A percentile compares a stretch with the other conserved stretches of the same genome.
Conservation (phyloP, 2,797 vertebrate genomes). For the Pseudomugil gertrudae region DNA sequence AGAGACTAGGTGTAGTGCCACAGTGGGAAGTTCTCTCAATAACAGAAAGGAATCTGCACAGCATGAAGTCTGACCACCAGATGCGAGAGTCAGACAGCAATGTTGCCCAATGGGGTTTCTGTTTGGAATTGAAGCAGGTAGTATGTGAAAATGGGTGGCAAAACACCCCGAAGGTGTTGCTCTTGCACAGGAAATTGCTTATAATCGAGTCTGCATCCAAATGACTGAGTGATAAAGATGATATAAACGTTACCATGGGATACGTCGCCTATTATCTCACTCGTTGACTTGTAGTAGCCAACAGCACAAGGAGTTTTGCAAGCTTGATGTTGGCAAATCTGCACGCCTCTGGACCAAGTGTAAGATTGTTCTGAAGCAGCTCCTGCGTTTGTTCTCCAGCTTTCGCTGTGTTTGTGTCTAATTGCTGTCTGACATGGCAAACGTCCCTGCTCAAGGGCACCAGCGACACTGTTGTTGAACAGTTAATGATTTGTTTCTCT, state of each 20-base stretch:
- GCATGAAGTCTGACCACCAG: constrained; percentile 33
- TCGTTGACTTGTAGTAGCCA: background rate
- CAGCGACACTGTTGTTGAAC: constrained; percentile 36
- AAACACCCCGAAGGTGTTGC: constrained; percentile 38
- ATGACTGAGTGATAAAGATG: constrained; percentile 41
- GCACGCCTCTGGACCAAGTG: constrained; percentile 16
- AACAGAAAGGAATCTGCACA: constrained; percentile 45
- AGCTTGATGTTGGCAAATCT: constrained; percentile 28
- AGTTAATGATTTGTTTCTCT: constrained; percentile 62
- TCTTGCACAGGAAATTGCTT: constrained; percentile 51
- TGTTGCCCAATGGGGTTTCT: constrained; percentile 13
- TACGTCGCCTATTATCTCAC: constrained; percentile 27
- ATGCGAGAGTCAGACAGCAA: constrained; percentile 4
- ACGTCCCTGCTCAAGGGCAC: constrained; percentile 55
- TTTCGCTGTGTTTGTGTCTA: constrained; percentile 49
- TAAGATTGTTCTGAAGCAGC: constrained; percentile 20
- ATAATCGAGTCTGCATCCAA: constrained; percentile 51
- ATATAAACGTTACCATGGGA: constrained; percentile 45
- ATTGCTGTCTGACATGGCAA: constrained; percentile 53
- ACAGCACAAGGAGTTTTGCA: background rate
- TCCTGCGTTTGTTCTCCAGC: constrained; percentile 23
- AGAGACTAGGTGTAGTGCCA: constrained; percentile 25
- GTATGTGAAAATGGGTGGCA: constrained; percentile 25
- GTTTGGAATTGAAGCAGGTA: constrained; percentile 19
- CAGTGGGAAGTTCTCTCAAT: constrained; percentile 38